Conservation (phyloP, 1,140 invertebrate species). For the Thaumatotibia leucotreta region DNA sequence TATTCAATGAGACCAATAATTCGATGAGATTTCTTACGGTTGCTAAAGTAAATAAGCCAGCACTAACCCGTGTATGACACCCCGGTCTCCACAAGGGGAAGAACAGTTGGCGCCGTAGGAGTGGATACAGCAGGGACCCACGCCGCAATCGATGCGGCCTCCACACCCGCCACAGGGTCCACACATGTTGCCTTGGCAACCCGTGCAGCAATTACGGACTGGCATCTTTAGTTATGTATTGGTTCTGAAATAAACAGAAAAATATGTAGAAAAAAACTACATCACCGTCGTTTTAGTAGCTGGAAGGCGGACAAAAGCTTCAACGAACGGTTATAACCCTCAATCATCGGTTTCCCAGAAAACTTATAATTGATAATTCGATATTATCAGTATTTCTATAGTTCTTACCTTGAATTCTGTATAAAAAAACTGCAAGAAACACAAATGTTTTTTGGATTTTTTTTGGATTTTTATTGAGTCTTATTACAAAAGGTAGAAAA, state of each 20-base stretch:
- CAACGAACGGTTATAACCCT: no score
- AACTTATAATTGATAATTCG: no score
- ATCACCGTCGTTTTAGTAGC: no score
- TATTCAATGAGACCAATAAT: no score
- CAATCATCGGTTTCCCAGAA: no score
- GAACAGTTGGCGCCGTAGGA: slow-evolving; percentile 36
- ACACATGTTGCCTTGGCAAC: slow-evolving; percentile 55
- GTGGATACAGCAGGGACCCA: slow-evolving; percentile 56
- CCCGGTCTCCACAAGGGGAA: slow-evolving; percentile 39
- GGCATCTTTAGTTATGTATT: slow-evolving; percentile 39
- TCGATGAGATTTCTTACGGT: no score
- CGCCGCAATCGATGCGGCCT: slow-evolving; percentile 30
- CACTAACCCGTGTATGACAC: slow-evolving; percentile 51
- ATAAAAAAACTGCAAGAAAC: not conserved
- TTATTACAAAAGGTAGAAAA: not conserved
- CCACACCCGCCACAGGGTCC: slow-evolving; percentile 47
- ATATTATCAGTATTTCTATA: no score
- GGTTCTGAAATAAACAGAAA: not conserved
- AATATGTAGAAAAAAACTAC: not conserved
- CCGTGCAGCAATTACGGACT: slow-evolving; percentile 56
- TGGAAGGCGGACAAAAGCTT: no score
- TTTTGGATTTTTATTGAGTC: not conserved
- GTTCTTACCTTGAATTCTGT: not conserved
- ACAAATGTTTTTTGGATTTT: not conserved
- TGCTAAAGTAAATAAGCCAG: no score